These are phyloP conservation scores for Lepilemur ruficaudatus DNA, from an alignment of 2,797 vertebrate genomes.

Conservation along the genomic window DNA sequence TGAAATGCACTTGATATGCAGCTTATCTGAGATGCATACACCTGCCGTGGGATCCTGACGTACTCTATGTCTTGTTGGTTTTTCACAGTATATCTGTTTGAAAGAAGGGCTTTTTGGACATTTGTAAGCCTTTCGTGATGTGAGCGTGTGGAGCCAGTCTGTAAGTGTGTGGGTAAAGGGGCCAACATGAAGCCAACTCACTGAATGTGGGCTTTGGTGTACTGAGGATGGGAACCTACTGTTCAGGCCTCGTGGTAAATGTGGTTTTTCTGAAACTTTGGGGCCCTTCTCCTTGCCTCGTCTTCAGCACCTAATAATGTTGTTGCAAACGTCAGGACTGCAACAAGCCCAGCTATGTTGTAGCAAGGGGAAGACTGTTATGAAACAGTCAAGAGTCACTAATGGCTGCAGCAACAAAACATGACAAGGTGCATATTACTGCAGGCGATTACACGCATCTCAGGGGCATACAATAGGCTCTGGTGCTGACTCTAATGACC, in stretches of 20 bases:
- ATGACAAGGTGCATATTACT: constrained; percentile 44
- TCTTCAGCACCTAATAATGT: constrained; percentile 37
- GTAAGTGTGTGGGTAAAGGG: background rate
- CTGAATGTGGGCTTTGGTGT: constrained; percentile 38
- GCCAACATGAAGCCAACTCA: background rate
- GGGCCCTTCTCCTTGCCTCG: background rate
- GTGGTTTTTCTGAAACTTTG: background rate
- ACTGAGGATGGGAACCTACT: background rate
- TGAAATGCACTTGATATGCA: background rate
- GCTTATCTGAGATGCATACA: constrained; percentile 34
- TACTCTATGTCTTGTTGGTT: constrained; percentile 46
- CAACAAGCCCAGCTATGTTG: background rate
- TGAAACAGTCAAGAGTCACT: constrained; percentile 40
- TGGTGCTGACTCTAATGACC: constrained; percentile 25
- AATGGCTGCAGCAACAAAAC: constrained; percentile 38
- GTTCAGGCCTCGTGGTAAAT: background rate
- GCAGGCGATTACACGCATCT: background rate
- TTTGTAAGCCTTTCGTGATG: constrained; percentile 25
- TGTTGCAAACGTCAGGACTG: constrained; percentile 48
- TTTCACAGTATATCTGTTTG: constrained; percentile 18
- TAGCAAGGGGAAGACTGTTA: constrained; percentile 32
- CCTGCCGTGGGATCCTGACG: background rate
- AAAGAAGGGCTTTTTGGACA: constrained; percentile 25
- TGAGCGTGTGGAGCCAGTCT: background rate
- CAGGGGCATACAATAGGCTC: background rate